phyloP scores from a whole-genome alignment of 2,888 invertebrate genomes.

The Rugalucina vietnamica region DNA sequence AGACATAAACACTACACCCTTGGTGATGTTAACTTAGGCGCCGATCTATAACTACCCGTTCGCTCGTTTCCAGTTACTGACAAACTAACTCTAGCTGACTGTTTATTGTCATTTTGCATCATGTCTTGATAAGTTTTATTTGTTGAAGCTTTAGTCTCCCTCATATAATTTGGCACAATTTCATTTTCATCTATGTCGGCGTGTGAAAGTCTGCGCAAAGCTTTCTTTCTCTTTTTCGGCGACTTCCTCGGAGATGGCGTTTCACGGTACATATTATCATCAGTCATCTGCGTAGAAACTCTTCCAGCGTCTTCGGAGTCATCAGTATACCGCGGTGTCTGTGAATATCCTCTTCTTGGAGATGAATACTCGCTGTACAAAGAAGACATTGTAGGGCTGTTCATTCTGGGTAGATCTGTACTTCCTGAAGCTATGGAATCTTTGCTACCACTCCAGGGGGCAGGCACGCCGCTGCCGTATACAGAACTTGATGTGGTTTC shows the following conservation, averaged over 20 bases:
- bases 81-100: not conserved
- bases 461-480: not conserved
- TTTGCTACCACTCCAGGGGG: not conserved
- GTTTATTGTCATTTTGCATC: not conserved
- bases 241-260: not conserved
- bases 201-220: not conserved
- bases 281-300: not conserved
- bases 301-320: not conserved
- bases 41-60: not conserved
- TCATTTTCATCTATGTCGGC: not conserved
- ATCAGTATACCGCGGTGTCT: not conserved
- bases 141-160: not conserved
- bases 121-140: not conserved
- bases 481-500: not conserved
- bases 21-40: not conserved
- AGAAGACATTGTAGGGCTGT: not conserved
- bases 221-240: not conserved
- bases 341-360: not conserved
- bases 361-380: not conserved
- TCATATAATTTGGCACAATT: not conserved
- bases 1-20: too few species aligned
- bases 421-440: not conserved
- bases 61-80: not conserved
- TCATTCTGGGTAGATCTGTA: not conserved
- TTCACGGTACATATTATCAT: not conserved